Conservation (phyloP, 2,113 vertebrate genomes). For the Rhinopomastus cyanomelas region DNA sequence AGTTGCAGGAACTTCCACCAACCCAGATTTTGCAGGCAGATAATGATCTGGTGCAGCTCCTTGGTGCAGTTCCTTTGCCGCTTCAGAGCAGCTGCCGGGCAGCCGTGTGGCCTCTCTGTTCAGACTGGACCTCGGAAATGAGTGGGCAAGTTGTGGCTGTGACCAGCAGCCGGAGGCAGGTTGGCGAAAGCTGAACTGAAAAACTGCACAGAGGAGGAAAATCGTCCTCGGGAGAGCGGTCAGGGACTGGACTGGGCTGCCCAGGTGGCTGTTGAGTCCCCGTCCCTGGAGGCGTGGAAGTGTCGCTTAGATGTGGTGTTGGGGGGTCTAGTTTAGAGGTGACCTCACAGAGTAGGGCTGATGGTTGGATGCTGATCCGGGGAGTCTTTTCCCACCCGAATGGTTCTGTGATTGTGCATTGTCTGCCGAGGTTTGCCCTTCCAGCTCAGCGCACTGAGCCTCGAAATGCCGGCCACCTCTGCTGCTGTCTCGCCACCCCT, state of each 20-base stretch:
- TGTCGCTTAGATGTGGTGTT: no score
- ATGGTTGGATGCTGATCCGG: no score
- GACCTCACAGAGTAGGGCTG: no score
- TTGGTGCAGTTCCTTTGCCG: not conserved
- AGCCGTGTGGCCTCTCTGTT: not conserved
- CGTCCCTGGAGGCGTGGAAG: no score
- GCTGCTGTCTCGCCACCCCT: not conserved
- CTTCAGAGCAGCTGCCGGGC: not conserved
- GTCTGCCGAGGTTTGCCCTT: not conserved
- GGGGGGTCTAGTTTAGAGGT: no score
- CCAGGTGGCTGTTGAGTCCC: no score
- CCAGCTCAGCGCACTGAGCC: not conserved
- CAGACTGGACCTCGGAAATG: not conserved
- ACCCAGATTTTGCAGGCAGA: not conserved
- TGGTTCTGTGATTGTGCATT: no score
- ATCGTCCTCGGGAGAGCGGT: no score
- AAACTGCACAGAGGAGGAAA: no score
- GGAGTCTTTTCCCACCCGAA: no score
- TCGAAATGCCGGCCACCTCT: conserved; percentile 32
- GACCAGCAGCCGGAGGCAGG: not conserved
- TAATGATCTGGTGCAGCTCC: not conserved
- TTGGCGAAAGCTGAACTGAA: not conserved
- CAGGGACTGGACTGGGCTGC: no score
- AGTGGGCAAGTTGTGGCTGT: not conserved
- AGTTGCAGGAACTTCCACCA: not conserved